A percentile compares a stretch with the other conserved stretches of the same genome.
These are phyloP conservation scores for Dasyornis broadbenti DNA, from an alignment of 2,113 vertebrate species.

Conservation along the genomic window DNA sequence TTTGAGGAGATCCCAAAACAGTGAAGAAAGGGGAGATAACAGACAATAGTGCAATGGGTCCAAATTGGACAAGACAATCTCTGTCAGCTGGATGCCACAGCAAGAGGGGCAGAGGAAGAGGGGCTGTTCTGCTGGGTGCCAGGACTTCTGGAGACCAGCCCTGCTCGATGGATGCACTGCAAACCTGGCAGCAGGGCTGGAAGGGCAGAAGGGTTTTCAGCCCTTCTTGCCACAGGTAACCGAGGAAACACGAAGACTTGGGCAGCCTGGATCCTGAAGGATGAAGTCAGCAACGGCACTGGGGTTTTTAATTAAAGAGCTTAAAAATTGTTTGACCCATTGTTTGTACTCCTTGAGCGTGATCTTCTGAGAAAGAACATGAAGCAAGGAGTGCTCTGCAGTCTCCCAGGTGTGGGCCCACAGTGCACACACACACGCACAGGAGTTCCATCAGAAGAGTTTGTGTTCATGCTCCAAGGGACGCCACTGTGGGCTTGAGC, in stretches of 20 bases:
- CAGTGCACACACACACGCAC: too few species aligned
- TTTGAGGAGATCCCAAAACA: neutral
- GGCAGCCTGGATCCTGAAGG: neutral
- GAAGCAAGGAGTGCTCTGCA: neutral
- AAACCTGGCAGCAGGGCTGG: neutral
- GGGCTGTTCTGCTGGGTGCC: neutral
- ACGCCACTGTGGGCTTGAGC: neutral
- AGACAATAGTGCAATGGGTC: neutral
- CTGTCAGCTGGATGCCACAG: rapidly evolving
- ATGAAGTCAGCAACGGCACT: neutral
- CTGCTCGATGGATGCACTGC: neutral
- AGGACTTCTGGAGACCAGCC: neutral
- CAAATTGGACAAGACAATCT: neutral
- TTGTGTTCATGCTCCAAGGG: neutral
- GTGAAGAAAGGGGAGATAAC: neutral
- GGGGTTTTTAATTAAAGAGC: neutral
- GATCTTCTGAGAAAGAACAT: neutral
- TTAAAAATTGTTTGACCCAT: neutral
- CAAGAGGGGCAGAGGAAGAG: neutral
- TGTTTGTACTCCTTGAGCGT: neutral
- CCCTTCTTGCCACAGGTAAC: neutral
- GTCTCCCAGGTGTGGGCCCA: neutral
- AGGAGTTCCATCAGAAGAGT: neutral
- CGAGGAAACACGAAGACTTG: neutral
- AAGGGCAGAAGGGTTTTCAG: neutral